Evolutionary conservation across 2,888 invertebrate genomes (phyloP).

Genomic region (Folsomia candida): DNA sequence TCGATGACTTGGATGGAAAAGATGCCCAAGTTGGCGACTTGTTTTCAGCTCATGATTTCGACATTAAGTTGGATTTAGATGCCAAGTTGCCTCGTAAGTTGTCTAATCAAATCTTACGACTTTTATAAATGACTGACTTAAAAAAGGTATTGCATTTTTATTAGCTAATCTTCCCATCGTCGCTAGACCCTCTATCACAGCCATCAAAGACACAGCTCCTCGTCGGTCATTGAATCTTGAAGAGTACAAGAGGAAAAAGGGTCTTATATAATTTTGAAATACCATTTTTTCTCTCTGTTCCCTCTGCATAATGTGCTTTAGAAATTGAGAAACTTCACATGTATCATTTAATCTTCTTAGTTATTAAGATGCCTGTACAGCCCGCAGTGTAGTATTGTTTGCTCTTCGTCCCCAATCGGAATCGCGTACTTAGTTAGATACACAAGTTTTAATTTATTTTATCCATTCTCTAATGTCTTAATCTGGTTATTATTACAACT

Average conservation of each 20-base stretch:
- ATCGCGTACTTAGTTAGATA: too few relatives aligned
- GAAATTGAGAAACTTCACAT: too few relatives aligned
- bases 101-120: conserved; percentile 30
- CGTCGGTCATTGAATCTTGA: conserved; percentile 82
- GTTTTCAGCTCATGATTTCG: conserved; percentile 83
- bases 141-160: conserved; percentile 52
- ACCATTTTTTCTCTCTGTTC: background rate
- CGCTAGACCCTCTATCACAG: conserved; percentile 68
- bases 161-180: conserved; percentile 68
- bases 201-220: conserved; percentile 75
- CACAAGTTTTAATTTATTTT: too few relatives aligned
- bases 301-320: background rate
- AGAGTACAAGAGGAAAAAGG: conserved; percentile 89
- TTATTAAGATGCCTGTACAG: too few relatives aligned
- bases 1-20: conserved; percentile 32
- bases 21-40: conserved; percentile 57
- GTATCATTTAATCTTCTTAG: too few relatives aligned
- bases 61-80: conserved; percentile 89
- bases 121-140: conserved; percentile 2
- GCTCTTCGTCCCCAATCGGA: too few relatives aligned
- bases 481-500: too few relatives aligned
- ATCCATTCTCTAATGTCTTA: too few relatives aligned
- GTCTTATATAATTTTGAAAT: conserved; percentile 66
- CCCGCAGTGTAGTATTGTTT: too few relatives aligned
- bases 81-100: conserved; percentile 67